Percentiles rank a stretch among this genome's conserved stretches.
Evolutionary conservation across 2,113 vertebrate genomes (phyloP).

Genomic region (Mirounga angustirostris): DNA sequence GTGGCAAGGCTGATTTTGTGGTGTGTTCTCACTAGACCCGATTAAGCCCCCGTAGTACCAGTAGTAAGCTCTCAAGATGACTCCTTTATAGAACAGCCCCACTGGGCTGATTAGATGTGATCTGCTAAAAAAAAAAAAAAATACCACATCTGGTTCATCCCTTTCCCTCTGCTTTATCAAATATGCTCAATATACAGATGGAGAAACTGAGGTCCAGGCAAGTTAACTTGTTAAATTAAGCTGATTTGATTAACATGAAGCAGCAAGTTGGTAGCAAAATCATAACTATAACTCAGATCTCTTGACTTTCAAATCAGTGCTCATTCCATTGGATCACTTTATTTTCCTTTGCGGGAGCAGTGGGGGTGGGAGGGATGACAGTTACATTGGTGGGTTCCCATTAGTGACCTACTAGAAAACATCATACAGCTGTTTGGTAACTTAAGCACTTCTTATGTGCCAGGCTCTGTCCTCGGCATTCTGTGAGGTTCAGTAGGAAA

Average conservation of each 20-base stretch:
- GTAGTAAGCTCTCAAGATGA: background rate
- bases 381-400: background rate
- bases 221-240: background rate
- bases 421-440: background rate
- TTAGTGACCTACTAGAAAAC: background rate
- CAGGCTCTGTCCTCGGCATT: background rate
- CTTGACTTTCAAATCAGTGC: background rate
- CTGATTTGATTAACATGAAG: background rate
- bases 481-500: background rate
- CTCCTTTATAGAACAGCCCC: background rate
- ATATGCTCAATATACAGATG: background rate
- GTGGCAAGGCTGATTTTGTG: background rate
- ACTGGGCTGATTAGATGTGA: background rate
- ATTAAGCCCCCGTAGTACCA: background rate
- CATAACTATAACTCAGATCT: background rate
- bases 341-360: background rate
- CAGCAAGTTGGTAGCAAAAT: background rate
- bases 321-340: background rate
- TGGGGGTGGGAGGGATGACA: background rate
- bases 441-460: background rate
- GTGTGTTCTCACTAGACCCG: background rate
- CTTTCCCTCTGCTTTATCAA: background rate
- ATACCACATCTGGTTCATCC: background rate
- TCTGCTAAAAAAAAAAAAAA: conserved; percentile 15
- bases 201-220: background rate